phyloP scores from a whole-genome alignment of 2,113 vertebrate genomes.

The Phalacrocorax pelagicus region DNA sequence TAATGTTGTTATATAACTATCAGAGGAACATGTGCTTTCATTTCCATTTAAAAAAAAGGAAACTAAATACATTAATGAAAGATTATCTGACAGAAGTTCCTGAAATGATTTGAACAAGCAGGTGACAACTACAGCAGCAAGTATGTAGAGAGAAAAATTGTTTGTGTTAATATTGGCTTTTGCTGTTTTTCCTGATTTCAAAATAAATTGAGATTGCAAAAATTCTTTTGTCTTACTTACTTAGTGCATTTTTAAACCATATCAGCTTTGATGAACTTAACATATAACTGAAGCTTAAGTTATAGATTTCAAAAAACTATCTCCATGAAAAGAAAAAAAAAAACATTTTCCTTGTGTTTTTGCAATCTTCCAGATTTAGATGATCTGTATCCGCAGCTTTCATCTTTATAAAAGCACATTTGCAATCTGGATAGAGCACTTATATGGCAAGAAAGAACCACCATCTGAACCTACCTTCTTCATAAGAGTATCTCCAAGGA shows the following conservation, averaged over 20 bases:
- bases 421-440: background rate
- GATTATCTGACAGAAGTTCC: background rate
- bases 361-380: background rate
- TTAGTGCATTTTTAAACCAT: background rate
- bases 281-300: background rate
- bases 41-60: background rate
- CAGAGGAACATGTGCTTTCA: background rate
- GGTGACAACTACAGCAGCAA: background rate
- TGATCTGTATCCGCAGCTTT: background rate
- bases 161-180: background rate
- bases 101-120: background rate
- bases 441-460: background rate
- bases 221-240: background rate
- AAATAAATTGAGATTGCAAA: background rate
- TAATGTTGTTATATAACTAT: background rate
- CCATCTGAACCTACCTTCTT: background rate
- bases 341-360: background rate
- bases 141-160: background rate
- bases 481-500: background rate
- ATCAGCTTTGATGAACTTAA: background rate
- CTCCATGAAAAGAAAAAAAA: background rate
- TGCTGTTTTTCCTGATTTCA: background rate
- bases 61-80: background rate
- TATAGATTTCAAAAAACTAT: background rate
- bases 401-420: background rate